A percentile compares a stretch with the other conserved stretches of the same genome.
These are phyloP conservation scores for Lamproptera curius DNA, from an alignment of 2,888 invertebrate species.

Conservation along the genomic window DNA sequence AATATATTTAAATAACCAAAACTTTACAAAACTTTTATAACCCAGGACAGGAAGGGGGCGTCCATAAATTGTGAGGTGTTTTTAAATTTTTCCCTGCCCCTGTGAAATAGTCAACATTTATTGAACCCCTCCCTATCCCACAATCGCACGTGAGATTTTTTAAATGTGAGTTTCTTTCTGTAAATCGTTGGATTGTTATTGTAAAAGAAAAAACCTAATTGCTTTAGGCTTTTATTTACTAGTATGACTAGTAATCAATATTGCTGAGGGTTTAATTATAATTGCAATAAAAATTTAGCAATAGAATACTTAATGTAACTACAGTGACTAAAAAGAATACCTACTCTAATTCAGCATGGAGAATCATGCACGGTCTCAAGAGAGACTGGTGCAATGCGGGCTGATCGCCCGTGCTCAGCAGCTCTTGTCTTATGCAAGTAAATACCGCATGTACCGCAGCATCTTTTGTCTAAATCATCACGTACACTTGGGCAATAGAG, in stretches of 20 bases:
- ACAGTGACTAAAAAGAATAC: not conserved
- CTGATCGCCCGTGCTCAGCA: conserved; percentile 28
- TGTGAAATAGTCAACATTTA: not conserved
- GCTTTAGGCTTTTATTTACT: not conserved
- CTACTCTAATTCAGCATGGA: not conserved
- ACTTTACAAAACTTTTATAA: no score
- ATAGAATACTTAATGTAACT: not conserved
- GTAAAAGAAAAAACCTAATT: not conserved
- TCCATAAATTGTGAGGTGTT: not conserved
- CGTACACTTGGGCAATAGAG: no score
- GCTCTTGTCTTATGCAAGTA: conserved; percentile 27
- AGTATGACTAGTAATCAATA: not conserved
- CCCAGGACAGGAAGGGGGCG: not conserved
- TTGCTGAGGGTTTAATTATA: no score
- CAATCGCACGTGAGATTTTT: not conserved
- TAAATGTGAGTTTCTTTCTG: not conserved
- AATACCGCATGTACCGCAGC: not conserved
- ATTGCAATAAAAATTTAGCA: not conserved
- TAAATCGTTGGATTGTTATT: not conserved
- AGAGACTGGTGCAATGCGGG: conserved; percentile 27
- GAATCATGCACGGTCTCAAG: not conserved
- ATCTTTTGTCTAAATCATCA: no score
- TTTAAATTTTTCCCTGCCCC: not conserved
- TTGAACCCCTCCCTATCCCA: not conserved
- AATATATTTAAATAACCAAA: no score